Base-by-base conservation (phyloP, 2,113 vertebrate genomes). In the Gadus macrocephalus region DNA sequence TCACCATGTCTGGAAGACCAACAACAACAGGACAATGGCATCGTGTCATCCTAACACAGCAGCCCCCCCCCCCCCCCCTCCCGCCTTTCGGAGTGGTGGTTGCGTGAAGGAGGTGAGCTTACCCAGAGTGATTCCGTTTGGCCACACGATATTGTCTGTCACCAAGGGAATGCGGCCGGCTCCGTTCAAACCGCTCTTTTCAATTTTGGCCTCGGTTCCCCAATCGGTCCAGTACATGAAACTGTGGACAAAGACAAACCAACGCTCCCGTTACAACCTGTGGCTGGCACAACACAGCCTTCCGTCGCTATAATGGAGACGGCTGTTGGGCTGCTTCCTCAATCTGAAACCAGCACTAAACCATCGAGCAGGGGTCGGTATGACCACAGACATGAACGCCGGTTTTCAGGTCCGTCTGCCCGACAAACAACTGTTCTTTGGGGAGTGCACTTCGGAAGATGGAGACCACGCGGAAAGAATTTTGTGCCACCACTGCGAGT, bases 211-310 rank as follows among this genome's bases (percentile, higher is more conserved):
- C 0, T 92, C 78, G 2, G 75, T 75, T 0, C 95, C 95, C 93
- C 94, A 95, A 71, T 97, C 95, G 0, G 94, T 95, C 95, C 95
- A 97, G 79, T 95, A 97, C 93, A 97, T 94, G 68, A 95, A 96
- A 72, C 95, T 97, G 53, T 49, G 42, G 63, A 55, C 0, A 71
- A 14, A 75, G 11, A 78, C 2, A 7, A n/a, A 31, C 2, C 31
- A 49, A 61, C 68, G 9, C 9, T 12, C 8, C 8, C 42, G 11
- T 49, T 49, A 49, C 6, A 9, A 49, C 8, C 42, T 49, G 42
- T 14, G 11, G 42, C 0, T 9, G 31, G 31, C 42, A 14, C 42
- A 49, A 12, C 42, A 49, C 42, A 49, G 11, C 42, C 12, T 12
- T 2, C 8, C 2, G 42, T 12, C 42, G 42, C 42, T 49, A 49